phyloP scores from a whole-genome alignment of 2,888 invertebrate genomes.

The Leptopilina myrica region DNA sequence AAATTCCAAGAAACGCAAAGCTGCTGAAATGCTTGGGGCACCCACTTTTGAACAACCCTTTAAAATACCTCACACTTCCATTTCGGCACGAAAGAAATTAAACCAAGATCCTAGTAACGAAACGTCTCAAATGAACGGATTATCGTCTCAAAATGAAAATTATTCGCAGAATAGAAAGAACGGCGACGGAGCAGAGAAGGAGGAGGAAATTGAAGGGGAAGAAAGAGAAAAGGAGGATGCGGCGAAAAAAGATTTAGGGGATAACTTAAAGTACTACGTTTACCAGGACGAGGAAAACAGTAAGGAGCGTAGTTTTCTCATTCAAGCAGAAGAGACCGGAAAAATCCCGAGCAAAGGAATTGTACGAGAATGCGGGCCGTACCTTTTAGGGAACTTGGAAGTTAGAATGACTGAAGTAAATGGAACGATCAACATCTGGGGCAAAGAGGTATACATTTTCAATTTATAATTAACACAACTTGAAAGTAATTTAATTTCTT shows the following conservation, averaged over 20 bases:
- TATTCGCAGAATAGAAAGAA: constrained; percentile 14
- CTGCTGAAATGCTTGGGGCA: constrained; percentile 62
- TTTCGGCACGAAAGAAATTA: constrained; percentile 51
- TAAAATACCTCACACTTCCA: constrained; percentile 66
- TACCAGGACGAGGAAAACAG: constrained; percentile 69
- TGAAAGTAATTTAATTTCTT: constrained; percentile 23
- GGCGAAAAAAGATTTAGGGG: constrained; percentile 46
- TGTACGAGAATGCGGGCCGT: constrained; percentile 73
- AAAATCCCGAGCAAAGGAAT: constrained; percentile 52
- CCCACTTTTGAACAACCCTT: constrained; percentile 61
- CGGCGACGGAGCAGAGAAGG: constrained; percentile 43
- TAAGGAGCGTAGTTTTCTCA: constrained; percentile 70
- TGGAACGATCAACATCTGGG: constrained; percentile 74
- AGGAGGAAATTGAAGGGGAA: constrained; percentile 43
- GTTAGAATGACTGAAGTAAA: constrained; percentile 73
- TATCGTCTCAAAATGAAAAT: constrained; percentile 1
- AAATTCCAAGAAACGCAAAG: constrained; percentile 69
- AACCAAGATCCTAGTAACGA: constrained; percentile 19
- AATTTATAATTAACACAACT: neutral
- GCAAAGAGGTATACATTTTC: constrained; percentile 66
- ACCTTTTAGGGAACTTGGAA: constrained; percentile 71
- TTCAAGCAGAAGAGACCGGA: constrained; percentile 62
- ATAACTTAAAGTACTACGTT: constrained; percentile 70
- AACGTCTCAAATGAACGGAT: constrained; percentile 9
- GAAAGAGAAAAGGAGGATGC: constrained; percentile 30